A percentile compares a stretch with the other conserved stretches of the same genome.
phyloP scores from a whole-genome alignment of 2,888 invertebrate species.

The Lysandra bellargus region DNA sequence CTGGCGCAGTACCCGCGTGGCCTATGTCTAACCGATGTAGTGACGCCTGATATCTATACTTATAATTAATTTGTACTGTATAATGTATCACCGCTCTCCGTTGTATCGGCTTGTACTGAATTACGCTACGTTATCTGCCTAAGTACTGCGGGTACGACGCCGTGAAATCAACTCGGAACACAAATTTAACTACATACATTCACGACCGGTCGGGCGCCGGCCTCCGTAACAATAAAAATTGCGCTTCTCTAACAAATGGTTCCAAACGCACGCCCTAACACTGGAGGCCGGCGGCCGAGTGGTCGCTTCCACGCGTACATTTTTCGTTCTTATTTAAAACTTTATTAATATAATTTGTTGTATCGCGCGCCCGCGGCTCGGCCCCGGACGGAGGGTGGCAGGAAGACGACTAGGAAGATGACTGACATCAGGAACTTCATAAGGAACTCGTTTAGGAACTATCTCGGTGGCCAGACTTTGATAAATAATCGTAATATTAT shows the following conservation, averaged over 20 bases:
- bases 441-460: conserved; percentile 47
- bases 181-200: conserved; percentile 74
- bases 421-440: conserved; percentile 40
- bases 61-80: conserved; percentile 78
- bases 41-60: conserved; percentile 60
- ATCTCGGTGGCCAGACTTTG: conserved; percentile 31
- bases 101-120: conserved; percentile 70
- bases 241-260: conserved; percentile 59
- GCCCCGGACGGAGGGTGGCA: conserved; percentile 54
- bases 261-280: conserved; percentile 56
- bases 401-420: conserved; percentile 75
- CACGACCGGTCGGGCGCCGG: conserved; percentile 49
- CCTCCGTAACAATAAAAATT: conserved; percentile 56
- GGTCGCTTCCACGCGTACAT: conserved; percentile 70
- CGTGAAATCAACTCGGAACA: conserved; percentile 64
- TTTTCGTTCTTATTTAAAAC: conserved; percentile 78
- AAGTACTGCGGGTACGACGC: conserved; percentile 69
- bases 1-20: conserved; percentile 70
- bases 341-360: conserved; percentile 80
- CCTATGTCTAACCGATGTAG: conserved; percentile 51
- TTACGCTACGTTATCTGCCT: conserved; percentile 48
- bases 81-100: conserved; percentile 67
- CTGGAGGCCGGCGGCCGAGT: conserved; percentile 50
- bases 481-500: conserved; percentile 25
- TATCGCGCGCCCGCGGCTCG: conserved; percentile 63